Percentiles rank a stretch among this genome's conserved stretches.
Evolutionary conservation across 2,797 vertebrate species (phyloP).

Genomic region (Aplochiton taeniatus): DNA sequence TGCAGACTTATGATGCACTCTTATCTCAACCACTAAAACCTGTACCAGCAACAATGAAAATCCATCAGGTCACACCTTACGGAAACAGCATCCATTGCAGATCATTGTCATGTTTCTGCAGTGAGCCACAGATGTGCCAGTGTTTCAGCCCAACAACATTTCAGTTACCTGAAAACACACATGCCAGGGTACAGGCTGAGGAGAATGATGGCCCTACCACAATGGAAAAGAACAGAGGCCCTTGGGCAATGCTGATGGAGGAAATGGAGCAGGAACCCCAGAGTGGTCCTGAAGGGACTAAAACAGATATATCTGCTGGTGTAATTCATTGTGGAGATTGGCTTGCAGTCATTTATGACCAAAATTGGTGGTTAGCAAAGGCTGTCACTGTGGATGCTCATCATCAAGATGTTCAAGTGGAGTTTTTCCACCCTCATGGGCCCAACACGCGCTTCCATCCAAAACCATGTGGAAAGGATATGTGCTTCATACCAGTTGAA

Average conservation of each 20-base stretch:
- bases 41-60: conserved; percentile 21
- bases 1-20: conserved; percentile 25
- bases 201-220: background rate
- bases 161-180: conserved; percentile 10
- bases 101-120: conserved; percentile 25
- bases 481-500: too few species aligned
- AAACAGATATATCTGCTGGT: too few species aligned
- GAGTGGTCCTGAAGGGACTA: too few species aligned
- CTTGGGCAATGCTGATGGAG: conserved; percentile 21
- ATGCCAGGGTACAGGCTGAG: conserved; percentile 8
- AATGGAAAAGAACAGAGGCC: conserved; percentile 2
- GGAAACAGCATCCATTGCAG: conserved; percentile 3
- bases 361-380: too few species aligned
- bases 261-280: conserved; percentile 17
- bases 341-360: too few species aligned
- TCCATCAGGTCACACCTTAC: conserved; percentile 19
- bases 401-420: too few species aligned
- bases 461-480: too few species aligned
- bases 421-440: too few species aligned
- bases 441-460: too few species aligned
- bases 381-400: too few species aligned
- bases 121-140: conserved; percentile 18
- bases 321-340: too few species aligned
- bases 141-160: conserved; percentile 23
- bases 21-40: conserved; percentile 25